A percentile compares a stretch with the other conserved stretches of the same genome.
These are phyloP conservation scores for Ceuthmochares aereus DNA, from an alignment of 2,113 vertebrate species.

Conservation along the genomic window DNA sequence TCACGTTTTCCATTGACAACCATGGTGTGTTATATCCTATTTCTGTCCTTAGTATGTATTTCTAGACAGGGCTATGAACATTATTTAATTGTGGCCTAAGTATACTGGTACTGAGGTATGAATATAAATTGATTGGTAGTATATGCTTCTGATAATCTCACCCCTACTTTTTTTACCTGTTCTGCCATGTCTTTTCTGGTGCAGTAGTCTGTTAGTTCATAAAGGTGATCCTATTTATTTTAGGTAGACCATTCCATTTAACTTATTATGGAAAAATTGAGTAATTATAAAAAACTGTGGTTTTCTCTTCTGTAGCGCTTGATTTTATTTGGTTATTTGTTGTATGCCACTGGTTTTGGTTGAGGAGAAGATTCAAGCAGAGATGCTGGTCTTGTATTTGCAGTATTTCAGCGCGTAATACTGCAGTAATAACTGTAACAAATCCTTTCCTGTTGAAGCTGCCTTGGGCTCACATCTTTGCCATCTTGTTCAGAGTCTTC, in stretches of 20 bases:
- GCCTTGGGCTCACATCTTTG: background rate
- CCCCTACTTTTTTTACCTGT: background rate
- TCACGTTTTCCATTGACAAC: background rate
- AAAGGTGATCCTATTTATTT: background rate
- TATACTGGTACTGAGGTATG: background rate
- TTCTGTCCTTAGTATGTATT: background rate
- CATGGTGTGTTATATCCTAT: fast-evolving
- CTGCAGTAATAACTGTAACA: background rate
- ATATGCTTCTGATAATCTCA: background rate
- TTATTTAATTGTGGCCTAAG: background rate
- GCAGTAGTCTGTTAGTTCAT: background rate
- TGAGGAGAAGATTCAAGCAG: slow-evolving; percentile 24
- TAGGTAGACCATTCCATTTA: background rate
- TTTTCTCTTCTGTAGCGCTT: background rate
- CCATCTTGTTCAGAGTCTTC: slow-evolving; percentile 84
- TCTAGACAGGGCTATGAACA: background rate
- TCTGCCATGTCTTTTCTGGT: background rate
- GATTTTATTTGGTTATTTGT: background rate
- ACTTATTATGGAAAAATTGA: background rate
- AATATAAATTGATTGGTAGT: background rate
- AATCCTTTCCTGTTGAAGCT: background rate
- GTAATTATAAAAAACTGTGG: background rate
- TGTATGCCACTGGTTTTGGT: background rate
- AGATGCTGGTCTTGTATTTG: background rate
- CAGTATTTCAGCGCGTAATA: background rate